These are phyloP conservation scores for Carcina quercana DNA, from an alignment of 2,888 invertebrate genomes.

Conservation along the genomic window DNA sequence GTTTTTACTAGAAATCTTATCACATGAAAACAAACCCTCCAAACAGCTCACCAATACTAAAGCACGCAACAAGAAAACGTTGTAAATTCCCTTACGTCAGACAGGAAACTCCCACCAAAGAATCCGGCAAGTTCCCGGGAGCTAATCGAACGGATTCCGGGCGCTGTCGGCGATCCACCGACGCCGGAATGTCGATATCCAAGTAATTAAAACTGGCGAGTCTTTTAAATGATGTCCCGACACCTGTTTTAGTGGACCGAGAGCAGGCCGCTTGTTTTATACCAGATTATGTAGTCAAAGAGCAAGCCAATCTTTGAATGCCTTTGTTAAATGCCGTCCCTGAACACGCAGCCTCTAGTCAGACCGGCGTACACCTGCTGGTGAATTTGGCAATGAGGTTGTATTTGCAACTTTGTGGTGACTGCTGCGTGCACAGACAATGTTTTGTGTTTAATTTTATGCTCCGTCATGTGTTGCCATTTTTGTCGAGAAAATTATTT, in stretches of 20 bases:
- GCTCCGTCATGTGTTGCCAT: too few species aligned
- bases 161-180: conserved; percentile 10
- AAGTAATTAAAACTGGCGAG: conserved; percentile 61
- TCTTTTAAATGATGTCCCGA: conserved; percentile 45
- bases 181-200: conserved; percentile 49
- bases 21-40: too few species aligned
- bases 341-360: background rate
- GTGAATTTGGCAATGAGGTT: too few species aligned
- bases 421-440: too few species aligned
- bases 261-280: conserved; percentile 24
- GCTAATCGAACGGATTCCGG: conserved; percentile 58
- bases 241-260: conserved; percentile 33
- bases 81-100: too few species aligned
- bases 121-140: conserved; percentile 39
- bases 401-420: too few species aligned
- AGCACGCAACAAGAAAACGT: too few species aligned
- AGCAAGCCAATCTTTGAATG: background rate
- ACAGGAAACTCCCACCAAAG: conserved; percentile 33
- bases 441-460: too few species aligned
- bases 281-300: conserved; percentile 1
- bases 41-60: too few species aligned
- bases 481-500: too few species aligned
- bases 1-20: too few species aligned
- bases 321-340: background rate
- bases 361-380: too few species aligned